phyloP scores from a whole-genome alignment of 2,113 vertebrate species.

The Herpailurus yagouaroundi region DNA sequence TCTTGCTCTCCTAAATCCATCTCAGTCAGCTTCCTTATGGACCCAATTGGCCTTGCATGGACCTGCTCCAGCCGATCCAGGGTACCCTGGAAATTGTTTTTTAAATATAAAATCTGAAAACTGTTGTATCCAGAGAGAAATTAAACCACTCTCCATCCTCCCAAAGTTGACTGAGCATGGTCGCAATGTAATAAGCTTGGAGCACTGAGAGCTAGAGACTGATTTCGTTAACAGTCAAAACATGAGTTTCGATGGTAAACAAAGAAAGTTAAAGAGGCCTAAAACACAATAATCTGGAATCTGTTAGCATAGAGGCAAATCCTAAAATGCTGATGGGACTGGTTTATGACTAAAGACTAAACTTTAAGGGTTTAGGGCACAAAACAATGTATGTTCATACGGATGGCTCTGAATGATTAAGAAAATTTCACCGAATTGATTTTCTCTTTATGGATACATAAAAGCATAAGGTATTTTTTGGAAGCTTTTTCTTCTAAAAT shows the following conservation, averaged over 20 bases:
- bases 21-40: not conserved
- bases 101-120: not conserved
- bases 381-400: not conserved
- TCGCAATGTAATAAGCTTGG: not conserved
- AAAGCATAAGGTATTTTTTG: not conserved
- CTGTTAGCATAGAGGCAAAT: not conserved
- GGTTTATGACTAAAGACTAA: not conserved
- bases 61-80: not conserved
- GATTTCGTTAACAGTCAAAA: not conserved
- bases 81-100: not conserved
- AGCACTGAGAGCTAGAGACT: not conserved
- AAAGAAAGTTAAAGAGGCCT: not conserved
- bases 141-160: not conserved
- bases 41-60: not conserved
- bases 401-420: not conserved
- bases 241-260: not conserved
- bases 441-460: not conserved
- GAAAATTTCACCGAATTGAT: not conserved
- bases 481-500: not conserved
- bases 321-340: not conserved
- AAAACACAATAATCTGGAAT: not conserved
- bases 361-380: not conserved
- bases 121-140: not conserved
- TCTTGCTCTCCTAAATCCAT: not conserved
- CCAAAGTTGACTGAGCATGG: not conserved